phyloP scores from a whole-genome alignment of 2,888 invertebrate genomes.

The Lagria hirta region DNA sequence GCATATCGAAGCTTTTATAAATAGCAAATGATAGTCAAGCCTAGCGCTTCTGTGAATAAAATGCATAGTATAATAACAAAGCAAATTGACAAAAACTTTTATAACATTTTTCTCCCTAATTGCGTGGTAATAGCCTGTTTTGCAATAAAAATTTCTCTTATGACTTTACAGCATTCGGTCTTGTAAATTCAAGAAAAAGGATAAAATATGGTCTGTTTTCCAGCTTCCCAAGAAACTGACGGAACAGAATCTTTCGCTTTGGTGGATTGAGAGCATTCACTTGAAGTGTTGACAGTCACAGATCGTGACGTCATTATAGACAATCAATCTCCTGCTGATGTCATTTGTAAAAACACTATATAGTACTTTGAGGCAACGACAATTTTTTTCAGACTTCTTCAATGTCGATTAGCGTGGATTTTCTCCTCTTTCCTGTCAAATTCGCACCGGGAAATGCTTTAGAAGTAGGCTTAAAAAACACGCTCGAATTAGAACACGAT shows the following conservation, averaged over 20 bases:
- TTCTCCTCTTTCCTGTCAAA: slow-evolving; percentile 12
- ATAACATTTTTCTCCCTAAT: too few species aligned
- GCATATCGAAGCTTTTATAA: too few species aligned
- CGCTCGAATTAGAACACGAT: too few species aligned
- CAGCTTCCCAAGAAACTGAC: slow-evolving; percentile 22
- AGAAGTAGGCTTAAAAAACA: too few species aligned
- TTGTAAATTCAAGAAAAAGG: slow-evolving; percentile 14
- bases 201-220: slow-evolving; percentile 14
- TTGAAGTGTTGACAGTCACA: slow-evolving; percentile 44
- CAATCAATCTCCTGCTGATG: slow-evolving; percentile 38
- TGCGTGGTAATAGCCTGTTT: slow-evolving; percentile 1
- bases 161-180: slow-evolving; percentile 9
- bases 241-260: slow-evolving; percentile 25
- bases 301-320: slow-evolving; percentile 42
- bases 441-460: background rate
- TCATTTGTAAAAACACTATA: slow-evolving; percentile 28
- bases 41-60: too few species aligned
- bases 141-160: slow-evolving; percentile 2
- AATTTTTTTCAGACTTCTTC: slow-evolving; percentile 13
- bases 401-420: slow-evolving; percentile 18
- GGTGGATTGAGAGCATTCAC: slow-evolving; percentile 41
- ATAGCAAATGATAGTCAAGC: too few species aligned
- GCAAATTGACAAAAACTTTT: too few species aligned
- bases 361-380: slow-evolving; percentile 14
- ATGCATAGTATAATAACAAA: too few species aligned